phyloP scores from a whole-genome alignment of 1,140 invertebrate species.

The Trichonephila clavata region DNA sequence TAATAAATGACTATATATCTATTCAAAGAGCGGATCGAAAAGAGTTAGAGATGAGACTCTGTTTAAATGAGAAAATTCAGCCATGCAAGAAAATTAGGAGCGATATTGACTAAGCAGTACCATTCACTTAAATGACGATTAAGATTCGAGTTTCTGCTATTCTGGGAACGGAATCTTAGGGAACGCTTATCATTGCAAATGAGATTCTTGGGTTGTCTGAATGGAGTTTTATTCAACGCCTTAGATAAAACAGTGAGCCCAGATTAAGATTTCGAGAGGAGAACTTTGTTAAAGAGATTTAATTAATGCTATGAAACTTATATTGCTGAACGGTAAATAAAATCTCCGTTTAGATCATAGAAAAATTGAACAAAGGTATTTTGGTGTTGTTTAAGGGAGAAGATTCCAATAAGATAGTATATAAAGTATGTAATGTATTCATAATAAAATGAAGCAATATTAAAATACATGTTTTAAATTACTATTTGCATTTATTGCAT shows the following conservation, averaged over 20 bases:
- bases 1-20: conserved; percentile 6
- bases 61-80: conserved; percentile 18
- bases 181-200: conserved; percentile 9
- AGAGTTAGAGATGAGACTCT: background rate
- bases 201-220: background rate
- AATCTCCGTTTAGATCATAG: no score
- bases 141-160: background rate
- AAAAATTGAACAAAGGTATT: no score
- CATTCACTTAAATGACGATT: conserved; percentile 38
- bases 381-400: no score
- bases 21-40: background rate
- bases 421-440: no score
- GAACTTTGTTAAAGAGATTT: background rate
- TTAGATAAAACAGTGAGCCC: background rate
- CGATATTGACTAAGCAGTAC: conserved; percentile 12
- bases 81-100: conserved; percentile 31
- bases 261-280: background rate
- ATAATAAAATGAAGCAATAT: no score
- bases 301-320: background rate
- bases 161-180: background rate
- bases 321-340: no score
- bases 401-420: no score
- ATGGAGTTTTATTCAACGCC: background rate
- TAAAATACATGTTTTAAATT: no score
- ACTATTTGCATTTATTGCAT: no score